Conservation (phyloP, 2,797 vertebrate species). For the Gallinago solitaria region DNA sequence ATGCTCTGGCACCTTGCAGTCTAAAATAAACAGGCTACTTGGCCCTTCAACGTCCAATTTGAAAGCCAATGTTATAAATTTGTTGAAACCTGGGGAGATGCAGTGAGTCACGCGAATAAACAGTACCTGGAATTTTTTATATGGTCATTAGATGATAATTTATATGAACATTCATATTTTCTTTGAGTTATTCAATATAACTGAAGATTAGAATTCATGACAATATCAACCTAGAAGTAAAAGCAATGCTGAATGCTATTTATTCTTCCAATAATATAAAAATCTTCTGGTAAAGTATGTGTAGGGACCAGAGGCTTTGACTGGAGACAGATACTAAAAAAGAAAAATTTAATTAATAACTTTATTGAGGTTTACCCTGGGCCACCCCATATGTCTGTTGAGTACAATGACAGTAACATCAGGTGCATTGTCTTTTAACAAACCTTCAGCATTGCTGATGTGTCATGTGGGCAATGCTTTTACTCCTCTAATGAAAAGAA, state of each 20-base stretch:
- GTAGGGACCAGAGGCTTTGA: not conserved
- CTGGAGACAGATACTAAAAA: not conserved
- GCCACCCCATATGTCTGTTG: not conserved
- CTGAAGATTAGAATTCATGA: not conserved
- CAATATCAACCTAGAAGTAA: not conserved
- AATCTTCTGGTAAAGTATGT: not conserved
- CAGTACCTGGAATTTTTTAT: conserved; percentile 31
- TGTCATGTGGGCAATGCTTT: not conserved
- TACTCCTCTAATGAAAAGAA: not conserved
- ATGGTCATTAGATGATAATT: conserved; percentile 17
- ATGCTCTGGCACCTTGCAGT: not conserved
- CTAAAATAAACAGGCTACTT: conserved; percentile 33
- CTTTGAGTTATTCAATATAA: not conserved
- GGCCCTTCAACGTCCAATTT: not conserved
- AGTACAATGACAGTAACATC: not conserved
- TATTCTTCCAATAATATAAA: not conserved
- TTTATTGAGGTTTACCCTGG: not conserved
- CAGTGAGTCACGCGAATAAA: conserved; percentile 15
- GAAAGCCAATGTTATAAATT: not conserved
- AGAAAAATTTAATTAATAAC: not conserved
- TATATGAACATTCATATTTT: conserved; percentile 37
- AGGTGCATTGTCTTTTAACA: not conserved
- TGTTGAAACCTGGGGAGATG: not conserved
- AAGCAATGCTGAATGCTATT: not conserved
- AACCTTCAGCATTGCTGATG: not conserved